phyloP scores from a whole-genome alignment of 2,797 vertebrate species.

The Bradypodion pumilum region DNA sequence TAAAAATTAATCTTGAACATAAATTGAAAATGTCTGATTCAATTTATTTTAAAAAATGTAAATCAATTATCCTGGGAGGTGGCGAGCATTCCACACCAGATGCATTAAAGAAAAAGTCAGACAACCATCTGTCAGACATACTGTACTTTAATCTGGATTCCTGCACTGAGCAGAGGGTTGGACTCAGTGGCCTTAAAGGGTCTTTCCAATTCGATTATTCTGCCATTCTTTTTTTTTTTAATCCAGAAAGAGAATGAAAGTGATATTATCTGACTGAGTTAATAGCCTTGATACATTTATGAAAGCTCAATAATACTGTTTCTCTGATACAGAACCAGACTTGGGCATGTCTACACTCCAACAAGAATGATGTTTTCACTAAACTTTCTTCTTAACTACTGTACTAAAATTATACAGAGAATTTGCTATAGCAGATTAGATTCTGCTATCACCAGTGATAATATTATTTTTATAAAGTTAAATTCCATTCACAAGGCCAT shows the following conservation, averaged over 20 bases:
- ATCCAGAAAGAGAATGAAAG: neutral
- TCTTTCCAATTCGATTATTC: too few relatives aligned
- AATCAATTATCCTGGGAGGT: too few relatives aligned
- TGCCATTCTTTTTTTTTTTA: too few relatives aligned
- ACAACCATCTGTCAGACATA: too few relatives aligned
- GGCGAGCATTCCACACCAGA: too few relatives aligned
- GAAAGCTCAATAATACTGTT: neutral
- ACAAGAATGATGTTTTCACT: neutral
- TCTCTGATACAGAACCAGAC: neutral
- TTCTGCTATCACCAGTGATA: neutral
- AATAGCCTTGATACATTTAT: neutral
- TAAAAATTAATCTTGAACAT: too few relatives aligned
- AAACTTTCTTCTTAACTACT: neutral
- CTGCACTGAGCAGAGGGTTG: too few relatives aligned
- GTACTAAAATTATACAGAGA: neutral
- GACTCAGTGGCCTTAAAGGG: too few relatives aligned
- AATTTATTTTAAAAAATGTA: too few relatives aligned
- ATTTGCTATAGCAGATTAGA: neutral
- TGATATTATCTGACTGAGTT: neutral
- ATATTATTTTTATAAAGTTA: conserved; percentile 10
- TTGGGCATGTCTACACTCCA: neutral
- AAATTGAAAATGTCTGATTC: neutral
- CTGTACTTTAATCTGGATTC: too few relatives aligned
- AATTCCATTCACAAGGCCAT: conserved; percentile 8
- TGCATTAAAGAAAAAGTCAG: neutral